Conservation (phyloP, 2,888 invertebrate species). For the Lithosia quadra region DNA sequence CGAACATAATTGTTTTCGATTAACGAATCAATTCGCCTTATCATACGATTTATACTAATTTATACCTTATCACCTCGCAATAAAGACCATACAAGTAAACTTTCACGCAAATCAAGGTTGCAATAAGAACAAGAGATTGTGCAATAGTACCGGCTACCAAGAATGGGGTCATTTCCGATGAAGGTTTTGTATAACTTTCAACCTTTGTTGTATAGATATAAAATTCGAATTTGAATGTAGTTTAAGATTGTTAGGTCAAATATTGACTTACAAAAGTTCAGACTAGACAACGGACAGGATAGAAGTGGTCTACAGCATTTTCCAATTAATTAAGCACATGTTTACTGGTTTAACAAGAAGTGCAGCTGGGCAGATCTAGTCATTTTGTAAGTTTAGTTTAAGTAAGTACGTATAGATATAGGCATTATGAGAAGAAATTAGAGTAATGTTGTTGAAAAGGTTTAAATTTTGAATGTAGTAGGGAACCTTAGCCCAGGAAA, state of each 20-base stretch:
- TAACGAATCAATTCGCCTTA: not conserved
- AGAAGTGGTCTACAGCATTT: conserved; percentile 36
- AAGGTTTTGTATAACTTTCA: conserved; percentile 23
- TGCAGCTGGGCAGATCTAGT: conserved; percentile 10
- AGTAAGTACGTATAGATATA: not conserved
- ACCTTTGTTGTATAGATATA: not conserved
- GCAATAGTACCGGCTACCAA: conserved; percentile 50
- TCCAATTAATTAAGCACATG: conserved; percentile 15
- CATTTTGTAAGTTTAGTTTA: conserved; percentile 4
- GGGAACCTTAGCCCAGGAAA: no score
- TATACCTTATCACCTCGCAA: conserved; percentile 20
- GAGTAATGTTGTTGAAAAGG: no score
- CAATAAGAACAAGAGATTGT: conserved; percentile 59
- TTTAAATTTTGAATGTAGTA: no score
- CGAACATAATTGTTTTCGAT: conserved; percentile 18
- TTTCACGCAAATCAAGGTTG: conserved; percentile 51
- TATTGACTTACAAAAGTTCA: conserved; percentile 45
- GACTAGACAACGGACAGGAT: conserved; percentile 34
- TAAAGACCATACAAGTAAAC: conserved; percentile 41
- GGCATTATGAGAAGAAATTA: no score
- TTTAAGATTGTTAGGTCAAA: conserved; percentile 26
- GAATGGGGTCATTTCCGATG: conserved; percentile 71
- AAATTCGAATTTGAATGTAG: conserved; percentile 20
- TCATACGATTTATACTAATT: conserved; percentile 14
- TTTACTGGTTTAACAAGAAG: conserved; percentile 16